Evolutionary conservation across 2,888 invertebrate species (phyloP).

Genomic region (Aromia moschata): DNA sequence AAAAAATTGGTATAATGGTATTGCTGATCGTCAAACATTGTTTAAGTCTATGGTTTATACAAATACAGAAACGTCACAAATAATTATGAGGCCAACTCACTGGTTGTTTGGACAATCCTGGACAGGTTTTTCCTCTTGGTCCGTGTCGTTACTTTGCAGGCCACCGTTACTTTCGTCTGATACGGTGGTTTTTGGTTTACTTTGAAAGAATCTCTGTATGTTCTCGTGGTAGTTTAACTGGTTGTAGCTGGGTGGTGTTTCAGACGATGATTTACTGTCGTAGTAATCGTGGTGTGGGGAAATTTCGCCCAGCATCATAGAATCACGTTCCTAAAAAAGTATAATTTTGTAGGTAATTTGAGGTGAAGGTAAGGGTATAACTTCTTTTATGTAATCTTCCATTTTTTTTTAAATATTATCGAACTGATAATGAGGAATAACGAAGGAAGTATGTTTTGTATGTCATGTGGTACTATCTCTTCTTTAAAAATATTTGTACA

Average conservation of each 20-base stretch:
- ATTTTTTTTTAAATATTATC: no score
- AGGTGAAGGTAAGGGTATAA: no score
- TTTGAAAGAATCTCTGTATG: constrained; percentile 70
- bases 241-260: constrained; percentile 84
- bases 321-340: constrained; percentile 74
- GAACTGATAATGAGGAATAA: no score
- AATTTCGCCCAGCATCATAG: constrained; percentile 84
- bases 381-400: no score
- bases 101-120: constrained; percentile 54
- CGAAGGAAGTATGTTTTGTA: no score
- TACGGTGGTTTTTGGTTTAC: constrained; percentile 70
- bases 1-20: no score
- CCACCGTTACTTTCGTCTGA: constrained; percentile 65
- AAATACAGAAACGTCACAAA: no score
- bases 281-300: constrained; percentile 85
- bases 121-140: constrained; percentile 58
- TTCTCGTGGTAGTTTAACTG: constrained; percentile 89
- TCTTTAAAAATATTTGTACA: no score
- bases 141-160: constrained; percentile 60
- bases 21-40: no score
- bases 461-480: no score
- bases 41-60: no score
- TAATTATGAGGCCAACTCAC: constrained; percentile 40
- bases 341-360: no score
- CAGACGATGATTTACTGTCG: constrained; percentile 81